Percentiles rank a stretch among this genome's conserved stretches.
Evolutionary conservation across 2,888 invertebrate species (phyloP).

Genomic region (Gordius sp.): DNA sequence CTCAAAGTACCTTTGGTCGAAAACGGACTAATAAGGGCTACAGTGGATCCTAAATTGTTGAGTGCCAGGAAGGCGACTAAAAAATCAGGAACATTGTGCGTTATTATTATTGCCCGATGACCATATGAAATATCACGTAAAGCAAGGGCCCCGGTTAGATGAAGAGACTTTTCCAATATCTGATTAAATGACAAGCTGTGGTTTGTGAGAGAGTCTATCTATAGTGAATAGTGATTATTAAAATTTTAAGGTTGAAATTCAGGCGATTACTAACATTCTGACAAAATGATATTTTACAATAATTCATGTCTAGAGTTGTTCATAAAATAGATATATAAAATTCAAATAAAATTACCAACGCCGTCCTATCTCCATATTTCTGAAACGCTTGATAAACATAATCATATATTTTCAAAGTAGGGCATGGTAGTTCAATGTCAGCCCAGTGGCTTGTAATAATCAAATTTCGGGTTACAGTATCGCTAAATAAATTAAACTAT

Average conservation of each 20-base stretch:
- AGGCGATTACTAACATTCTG: too few relatives aligned
- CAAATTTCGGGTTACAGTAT: too few relatives aligned
- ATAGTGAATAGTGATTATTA: neutral
- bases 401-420: neutral
- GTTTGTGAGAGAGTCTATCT: neutral
- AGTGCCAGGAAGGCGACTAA: constrained; percentile 2
- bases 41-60: neutral
- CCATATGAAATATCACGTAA: neutral
- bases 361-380: neutral
- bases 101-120: neutral
- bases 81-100: neutral
- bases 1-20: neutral
- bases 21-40: neutral
- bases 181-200: neutral
- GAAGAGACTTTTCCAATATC: neutral
- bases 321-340: neutral
- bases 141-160: neutral
- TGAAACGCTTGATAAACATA: neutral
- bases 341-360: neutral
- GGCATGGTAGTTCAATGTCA: neutral
- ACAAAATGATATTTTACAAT: too few relatives aligned
- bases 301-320: too few relatives aligned
- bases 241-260: too few relatives aligned
- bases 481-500: too few relatives aligned
- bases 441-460: neutral